Conservation (phyloP, 2,888 invertebrate genomes). For the Heliconius aoede region DNA sequence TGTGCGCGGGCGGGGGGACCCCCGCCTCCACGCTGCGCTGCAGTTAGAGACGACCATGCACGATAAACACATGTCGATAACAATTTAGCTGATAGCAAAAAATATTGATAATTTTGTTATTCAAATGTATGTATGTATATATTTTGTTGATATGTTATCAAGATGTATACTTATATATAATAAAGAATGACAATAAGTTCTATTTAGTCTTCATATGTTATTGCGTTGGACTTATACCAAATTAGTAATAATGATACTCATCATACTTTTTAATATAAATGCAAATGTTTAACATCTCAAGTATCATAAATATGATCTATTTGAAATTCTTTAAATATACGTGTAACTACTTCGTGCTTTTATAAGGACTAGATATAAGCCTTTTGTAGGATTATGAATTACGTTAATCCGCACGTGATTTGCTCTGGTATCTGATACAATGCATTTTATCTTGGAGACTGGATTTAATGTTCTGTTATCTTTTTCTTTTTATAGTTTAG, state of each 20-base stretch:
- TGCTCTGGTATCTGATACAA: background rate
- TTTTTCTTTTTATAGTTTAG: background rate
- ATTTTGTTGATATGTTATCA: constrained; percentile 7
- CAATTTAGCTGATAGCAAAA: constrained; percentile 5
- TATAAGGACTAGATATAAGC: background rate
- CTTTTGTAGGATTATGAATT: background rate
- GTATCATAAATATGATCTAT: no score
- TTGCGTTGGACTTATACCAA: no score
- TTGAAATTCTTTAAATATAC: background rate
- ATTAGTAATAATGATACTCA: no score
- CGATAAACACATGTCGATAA: constrained; percentile 28
- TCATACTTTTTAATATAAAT: no score
- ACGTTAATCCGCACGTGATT: background rate
- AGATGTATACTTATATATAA: background rate
- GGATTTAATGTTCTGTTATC: background rate
- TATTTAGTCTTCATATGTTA: no score
- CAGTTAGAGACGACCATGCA: constrained; percentile 63
- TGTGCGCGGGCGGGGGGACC: constrained; percentile 50
- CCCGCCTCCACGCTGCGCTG: constrained; percentile 62
- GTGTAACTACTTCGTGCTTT: background rate
- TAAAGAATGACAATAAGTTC: background rate
- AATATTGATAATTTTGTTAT: constrained; percentile 17
- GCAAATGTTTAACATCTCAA: no score
- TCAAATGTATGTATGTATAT: background rate
- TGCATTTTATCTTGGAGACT: background rate